phyloP scores from a whole-genome alignment of 64 coral and sea anemone species.

The Porites lutea region DNA sequence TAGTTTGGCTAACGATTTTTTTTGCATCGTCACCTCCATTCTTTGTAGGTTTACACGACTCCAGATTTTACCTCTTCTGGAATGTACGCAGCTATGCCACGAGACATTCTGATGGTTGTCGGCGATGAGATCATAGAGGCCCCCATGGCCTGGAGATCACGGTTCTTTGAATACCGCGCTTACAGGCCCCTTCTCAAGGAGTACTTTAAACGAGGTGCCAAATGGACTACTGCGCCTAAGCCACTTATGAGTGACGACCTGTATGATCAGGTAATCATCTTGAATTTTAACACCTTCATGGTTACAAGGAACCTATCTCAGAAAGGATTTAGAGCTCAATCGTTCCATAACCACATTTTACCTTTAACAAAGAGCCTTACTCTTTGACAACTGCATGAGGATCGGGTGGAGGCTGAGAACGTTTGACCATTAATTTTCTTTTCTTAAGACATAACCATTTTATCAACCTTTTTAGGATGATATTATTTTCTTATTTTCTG shows the following conservation, averaged over 20 bases:
- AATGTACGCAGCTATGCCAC: constrained; percentile 91
- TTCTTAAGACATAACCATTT: too few species aligned
- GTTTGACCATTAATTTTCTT: too few species aligned
- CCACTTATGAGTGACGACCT: constrained; percentile 85
- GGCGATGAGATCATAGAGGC: constrained; percentile 97
- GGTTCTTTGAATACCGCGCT: constrained; percentile 98
- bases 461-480: too few species aligned
- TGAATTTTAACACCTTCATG: too few species aligned
- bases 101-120: constrained; percentile 91
- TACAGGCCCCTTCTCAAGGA: constrained; percentile 93
- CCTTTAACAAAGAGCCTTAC: too few species aligned
- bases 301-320: neutral
- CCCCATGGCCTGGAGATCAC: constrained; percentile 93
- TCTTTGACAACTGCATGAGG: too few species aligned
- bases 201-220: constrained; percentile 92
- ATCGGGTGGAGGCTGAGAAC: too few species aligned
- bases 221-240: constrained; percentile 97
- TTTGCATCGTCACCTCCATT: too few species aligned
- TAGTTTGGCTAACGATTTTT: too few species aligned
- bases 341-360: too few species aligned
- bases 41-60: constrained; percentile 77
- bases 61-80: constrained; percentile 91
- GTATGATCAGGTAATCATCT: constrained; percentile 82
- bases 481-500: too few species aligned
- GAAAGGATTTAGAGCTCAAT: too few species aligned